Evolutionary conservation across 2,113 vertebrate genomes (phyloP), one percentile per base, ranked within the genome.

Genomic region (Rhinogobius similis): DNA sequence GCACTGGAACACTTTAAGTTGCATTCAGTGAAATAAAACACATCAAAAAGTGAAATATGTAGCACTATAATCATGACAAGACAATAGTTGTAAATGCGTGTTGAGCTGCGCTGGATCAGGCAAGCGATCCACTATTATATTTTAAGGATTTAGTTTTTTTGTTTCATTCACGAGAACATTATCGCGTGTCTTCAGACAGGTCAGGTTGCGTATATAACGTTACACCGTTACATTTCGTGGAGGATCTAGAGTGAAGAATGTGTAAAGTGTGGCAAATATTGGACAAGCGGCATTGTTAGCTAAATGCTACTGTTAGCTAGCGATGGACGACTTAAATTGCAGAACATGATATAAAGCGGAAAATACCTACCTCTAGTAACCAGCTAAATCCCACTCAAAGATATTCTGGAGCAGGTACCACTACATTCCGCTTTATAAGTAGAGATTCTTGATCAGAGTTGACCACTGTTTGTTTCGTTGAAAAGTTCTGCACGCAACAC

Each of bases 241-340:
- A 24, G 23, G 14, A 14, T 14, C 4, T 10, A 13, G 4, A 55
- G 11, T 13, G n/a, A 23, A 10, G 12, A 23, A 24, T 21, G 50
- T 52, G 4, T 9, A 11, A 23, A 36, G 3, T 32, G 79, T 69
- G 78, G 76, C 74, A n/a, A 74, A 27, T 76, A 23, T 76, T 81
- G 23, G 16, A 13, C 36, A 76, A 62, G 76, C 70, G 65, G 58
- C 23, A 56, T 70, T 29, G 55, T 58, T 58, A 61, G 48, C 66
- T 63, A 72, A 63, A 39, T 32, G 84, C 85, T 86, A 78, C 70
- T 14, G 6, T 13, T 82, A 86, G 81, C 79, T 24, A 7, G 39
- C 63, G 10, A 67, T 75, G 68, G 79, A 74, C 38, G 3, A 10
- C 13, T 38, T 4, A 4, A 44, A 10, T 2, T 21, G 56, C 61